These are phyloP conservation scores for Clepsis dumicolana DNA, from an alignment of 2,888 invertebrate species.

Conservation along the genomic window DNA sequence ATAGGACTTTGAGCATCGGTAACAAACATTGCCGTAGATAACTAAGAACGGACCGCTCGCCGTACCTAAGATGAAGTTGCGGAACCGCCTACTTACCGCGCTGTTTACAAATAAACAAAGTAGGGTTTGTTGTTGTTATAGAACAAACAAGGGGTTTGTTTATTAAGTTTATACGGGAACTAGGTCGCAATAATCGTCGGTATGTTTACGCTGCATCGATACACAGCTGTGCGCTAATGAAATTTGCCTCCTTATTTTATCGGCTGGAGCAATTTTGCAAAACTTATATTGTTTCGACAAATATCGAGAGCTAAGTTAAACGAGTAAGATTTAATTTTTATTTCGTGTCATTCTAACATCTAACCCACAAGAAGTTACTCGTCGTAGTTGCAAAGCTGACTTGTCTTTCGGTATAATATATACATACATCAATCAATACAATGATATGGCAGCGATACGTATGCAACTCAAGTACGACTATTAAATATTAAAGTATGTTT, in stretches of 20 bases:
- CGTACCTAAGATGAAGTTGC: constrained; percentile 41
- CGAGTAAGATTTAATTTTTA: not conserved
- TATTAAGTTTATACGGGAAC: constrained; percentile 45
- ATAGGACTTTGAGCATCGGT: constrained; percentile 7
- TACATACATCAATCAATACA: too few species aligned
- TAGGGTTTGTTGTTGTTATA: constrained; percentile 43
- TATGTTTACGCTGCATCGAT: constrained; percentile 52
- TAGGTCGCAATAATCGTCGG: constrained; percentile 39
- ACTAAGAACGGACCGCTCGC: constrained; percentile 26
- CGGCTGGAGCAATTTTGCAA: not conserved
- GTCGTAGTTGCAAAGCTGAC: too few species aligned
- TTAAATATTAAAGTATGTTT: too few species aligned
- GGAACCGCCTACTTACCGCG: constrained; percentile 39
- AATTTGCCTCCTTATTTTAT: constrained; percentile 32
- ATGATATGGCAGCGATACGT: too few species aligned
- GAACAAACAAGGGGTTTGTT: constrained; percentile 43
- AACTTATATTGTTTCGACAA: constrained; percentile 8
- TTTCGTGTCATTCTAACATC: too few species aligned
- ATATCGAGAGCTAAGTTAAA: not conserved
- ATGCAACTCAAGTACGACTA: too few species aligned
- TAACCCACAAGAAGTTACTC: too few species aligned
- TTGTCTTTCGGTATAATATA: too few species aligned
- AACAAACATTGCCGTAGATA: constrained; percentile 21
- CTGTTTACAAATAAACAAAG: constrained; percentile 41
- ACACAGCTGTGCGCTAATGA: constrained; percentile 50